phyloP scores from a whole-genome alignment of 2,113 vertebrate genomes.

The Silurus asotus region DNA sequence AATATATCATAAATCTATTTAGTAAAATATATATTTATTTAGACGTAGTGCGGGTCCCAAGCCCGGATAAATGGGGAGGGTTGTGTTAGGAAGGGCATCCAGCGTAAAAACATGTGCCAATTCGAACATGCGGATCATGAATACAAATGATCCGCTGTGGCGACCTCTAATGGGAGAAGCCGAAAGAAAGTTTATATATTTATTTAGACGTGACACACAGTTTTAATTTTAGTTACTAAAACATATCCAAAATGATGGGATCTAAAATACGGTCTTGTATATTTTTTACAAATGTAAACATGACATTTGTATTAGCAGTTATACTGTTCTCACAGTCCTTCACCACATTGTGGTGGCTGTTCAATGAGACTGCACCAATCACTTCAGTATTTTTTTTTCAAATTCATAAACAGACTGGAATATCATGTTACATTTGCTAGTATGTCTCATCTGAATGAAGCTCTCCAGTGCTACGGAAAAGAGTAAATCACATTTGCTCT shows the following conservation, averaged over 20 bases:
- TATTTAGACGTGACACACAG: not conserved
- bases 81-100: no score
- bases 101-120: no score
- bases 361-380: slow-evolving; percentile 5
- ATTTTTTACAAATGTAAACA: not conserved
- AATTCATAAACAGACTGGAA: slow-evolving; percentile 12
- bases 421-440: slow-evolving; percentile 10
- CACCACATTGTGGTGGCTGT: not conserved
- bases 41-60: not conserved
- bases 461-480: not conserved
- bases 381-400: not conserved
- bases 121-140: no score
- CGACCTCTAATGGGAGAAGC: no score
- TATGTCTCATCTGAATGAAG: slow-evolving; percentile 15
- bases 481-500: not conserved
- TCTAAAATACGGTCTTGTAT: not conserved
- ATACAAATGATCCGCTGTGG: no score
- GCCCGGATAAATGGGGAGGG: no score
- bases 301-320: not conserved
- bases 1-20: not conserved
- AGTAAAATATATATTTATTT: not conserved
- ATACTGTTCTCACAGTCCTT: not conserved
- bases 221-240: not conserved
- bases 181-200: not conserved
- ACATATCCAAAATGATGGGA: not conserved